Evolutionary conservation across 2,113 vertebrate species (phyloP).

Genomic region (Albula goreensis): DNA sequence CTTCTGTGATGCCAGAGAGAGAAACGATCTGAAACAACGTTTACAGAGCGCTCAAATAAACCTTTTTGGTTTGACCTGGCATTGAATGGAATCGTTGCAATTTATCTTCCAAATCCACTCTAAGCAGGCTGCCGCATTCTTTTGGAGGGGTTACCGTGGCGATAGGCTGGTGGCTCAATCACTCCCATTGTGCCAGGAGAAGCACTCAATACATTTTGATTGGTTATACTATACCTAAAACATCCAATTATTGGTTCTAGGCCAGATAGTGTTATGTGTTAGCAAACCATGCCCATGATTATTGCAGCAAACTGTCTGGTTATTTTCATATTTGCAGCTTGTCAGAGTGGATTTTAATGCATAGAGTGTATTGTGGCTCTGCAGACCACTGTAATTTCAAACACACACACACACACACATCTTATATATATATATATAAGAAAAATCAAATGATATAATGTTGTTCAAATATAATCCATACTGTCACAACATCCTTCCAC

Average conservation of each 20-base stretch:
- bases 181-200: not conserved
- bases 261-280: no score
- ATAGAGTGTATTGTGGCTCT: no score
- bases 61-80: not conserved
- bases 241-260: no score
- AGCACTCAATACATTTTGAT: not conserved
- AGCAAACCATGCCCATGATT: no score
- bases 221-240: not conserved
- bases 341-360: no score
- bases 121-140: not conserved
- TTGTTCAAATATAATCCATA: no score
- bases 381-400: no score
- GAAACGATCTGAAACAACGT: conserved; percentile 8
- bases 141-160: not conserved
- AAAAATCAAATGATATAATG: no score
- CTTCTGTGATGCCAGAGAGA: not conserved
- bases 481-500: not conserved
- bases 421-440: no score
- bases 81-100: not conserved
- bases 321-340: no score
- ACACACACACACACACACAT: no score
- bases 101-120: conserved; percentile 10
- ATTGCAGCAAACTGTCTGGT: no score
- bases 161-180: not conserved
- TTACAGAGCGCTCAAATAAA: not conserved